Base-by-base conservation (phyloP, 1,140 invertebrate species). In the Coelopa frigida region DNA sequence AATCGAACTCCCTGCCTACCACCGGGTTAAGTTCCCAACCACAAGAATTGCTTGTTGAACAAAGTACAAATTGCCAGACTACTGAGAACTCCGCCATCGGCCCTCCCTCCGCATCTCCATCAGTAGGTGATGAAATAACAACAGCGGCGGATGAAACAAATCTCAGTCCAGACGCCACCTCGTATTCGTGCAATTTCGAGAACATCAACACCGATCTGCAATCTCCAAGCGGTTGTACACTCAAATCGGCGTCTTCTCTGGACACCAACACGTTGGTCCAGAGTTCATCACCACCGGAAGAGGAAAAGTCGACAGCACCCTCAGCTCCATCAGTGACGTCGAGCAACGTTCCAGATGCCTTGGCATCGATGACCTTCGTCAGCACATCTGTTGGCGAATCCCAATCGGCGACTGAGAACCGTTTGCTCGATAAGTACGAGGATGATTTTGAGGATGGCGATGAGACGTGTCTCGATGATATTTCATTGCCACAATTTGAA, bases 401-500 rank as follows among this genome's bases (percentile, higher is more conserved):
- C 23, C 10, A 38, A 4, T 20, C 31, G 4, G 21, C 17, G 7
- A 26, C 20, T 8, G 45, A 39, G 23, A 20, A 29, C 12, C 18
- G 18, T 21, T 32, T 31, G 4, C n/a, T 14, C 20, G 29, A 45
- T n/a, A n/a, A 22, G 23, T 52, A 52, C 24, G 50, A 49, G 38
- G 14, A 29, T 12, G 50, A 52, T 38, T 52, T 52, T 32, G 38
- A 50, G 44, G 36, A 20, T 15, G 14, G 20, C 21, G 47, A 49
- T 4, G 23, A 42, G 23, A 51, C 44, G 5, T 14, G 26, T 15
- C 10, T 51, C 18, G 45, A 51, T 29, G 49, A 51, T 44, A 22
- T 47, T 14, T 51, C 49, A 20, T 15, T 51, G 26, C 49, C 52
- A 4, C 42, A 45, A 29, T 45, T 50, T 36, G 52, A 53, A 12